These are phyloP conservation scores for Drosophila virilis DNA, from an alignment of 1,140 invertebrate species.

Conservation along the genomic window DNA sequence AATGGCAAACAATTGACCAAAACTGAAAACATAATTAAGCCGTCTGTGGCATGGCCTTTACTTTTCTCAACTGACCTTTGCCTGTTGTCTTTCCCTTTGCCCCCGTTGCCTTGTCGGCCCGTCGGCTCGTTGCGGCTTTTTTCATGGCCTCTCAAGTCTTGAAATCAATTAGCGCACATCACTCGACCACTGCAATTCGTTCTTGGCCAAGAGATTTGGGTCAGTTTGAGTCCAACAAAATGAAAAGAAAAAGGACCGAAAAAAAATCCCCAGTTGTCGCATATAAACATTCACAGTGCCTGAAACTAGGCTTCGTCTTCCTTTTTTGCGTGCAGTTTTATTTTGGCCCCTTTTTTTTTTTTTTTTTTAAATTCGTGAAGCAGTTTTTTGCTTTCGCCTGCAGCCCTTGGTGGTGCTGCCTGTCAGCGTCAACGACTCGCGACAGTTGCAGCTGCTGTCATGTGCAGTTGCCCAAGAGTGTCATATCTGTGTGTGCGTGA, in stretches of 20 bases:
- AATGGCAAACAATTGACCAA: conserved; percentile 62
- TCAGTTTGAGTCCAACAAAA: conserved; percentile 9
- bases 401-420: conserved; percentile 16
- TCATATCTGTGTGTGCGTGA: conserved; percentile 16
- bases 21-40: conserved; percentile 77
- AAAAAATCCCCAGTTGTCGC: neutral
- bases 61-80: neutral
- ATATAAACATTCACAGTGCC: conserved; percentile 9
- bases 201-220: conserved; percentile 11
- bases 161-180: conserved; percentile 73
- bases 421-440: conserved; percentile 41
- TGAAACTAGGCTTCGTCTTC: conserved; percentile 3
- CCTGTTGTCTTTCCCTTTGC: conserved; percentile 21
- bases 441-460: conserved; percentile 46
- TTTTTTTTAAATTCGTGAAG: conserved; percentile 6
- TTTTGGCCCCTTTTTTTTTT: neutral
- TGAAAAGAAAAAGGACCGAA: neutral
- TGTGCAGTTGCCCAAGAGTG: conserved; percentile 32
- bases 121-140: conserved; percentile 4
- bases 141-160: conserved; percentile 46
- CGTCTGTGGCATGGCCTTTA: conserved; percentile 24
- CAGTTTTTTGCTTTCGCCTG: conserved; percentile 9
- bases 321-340: neutral
- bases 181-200: conserved; percentile 11
- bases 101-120: neutral